Evolutionary conservation across 2,888 invertebrate genomes (phyloP).

Genomic region (Ectemnius continuus): DNA sequence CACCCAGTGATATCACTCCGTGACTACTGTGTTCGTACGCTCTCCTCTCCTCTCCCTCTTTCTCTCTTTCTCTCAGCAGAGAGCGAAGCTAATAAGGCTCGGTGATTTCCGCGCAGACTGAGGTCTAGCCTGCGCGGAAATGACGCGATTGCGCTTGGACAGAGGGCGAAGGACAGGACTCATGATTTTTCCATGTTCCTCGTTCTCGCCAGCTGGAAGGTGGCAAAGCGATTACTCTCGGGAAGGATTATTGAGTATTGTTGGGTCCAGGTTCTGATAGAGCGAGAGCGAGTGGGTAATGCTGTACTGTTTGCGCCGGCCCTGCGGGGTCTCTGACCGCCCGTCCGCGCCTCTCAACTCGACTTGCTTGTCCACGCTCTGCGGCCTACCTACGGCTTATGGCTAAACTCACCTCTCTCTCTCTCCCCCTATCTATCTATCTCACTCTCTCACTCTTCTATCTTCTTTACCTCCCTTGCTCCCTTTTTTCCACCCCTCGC

Average conservation of each 20-base stretch:
- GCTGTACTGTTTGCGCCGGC: slow-evolving; percentile 76
- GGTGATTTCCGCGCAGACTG: no score
- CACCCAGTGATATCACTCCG: no score
- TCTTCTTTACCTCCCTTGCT: slow-evolving; percentile 5
- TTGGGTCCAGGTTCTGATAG: slow-evolving; percentile 63
- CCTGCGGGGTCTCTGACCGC: slow-evolving; percentile 78
- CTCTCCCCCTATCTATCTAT: slow-evolving; percentile 1
- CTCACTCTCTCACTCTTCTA: slow-evolving; percentile 7
- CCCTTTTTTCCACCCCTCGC: slow-evolving; percentile 17
- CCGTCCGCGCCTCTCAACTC: slow-evolving; percentile 77
- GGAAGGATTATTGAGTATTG: slow-evolving; percentile 61
- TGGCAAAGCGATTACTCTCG: slow-evolving; percentile 29
- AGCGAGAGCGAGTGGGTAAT: slow-evolving; percentile 73
- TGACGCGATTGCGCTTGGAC: no score
- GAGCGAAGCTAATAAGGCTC: not conserved
- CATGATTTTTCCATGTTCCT: not conserved
- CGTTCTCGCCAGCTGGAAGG: slow-evolving; percentile 52
- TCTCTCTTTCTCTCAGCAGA: not conserved
- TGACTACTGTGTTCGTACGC: no score
- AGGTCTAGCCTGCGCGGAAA: no score
- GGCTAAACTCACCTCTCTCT: slow-evolving; percentile 59
- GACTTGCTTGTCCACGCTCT: slow-evolving; percentile 67
- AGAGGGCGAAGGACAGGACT: no score
- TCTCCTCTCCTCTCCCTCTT: not conserved
- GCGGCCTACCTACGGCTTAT: slow-evolving; percentile 67